Base-by-base conservation (phyloP, 2,113 vertebrate genomes). In the Grammomys dolichurus region DNA sequence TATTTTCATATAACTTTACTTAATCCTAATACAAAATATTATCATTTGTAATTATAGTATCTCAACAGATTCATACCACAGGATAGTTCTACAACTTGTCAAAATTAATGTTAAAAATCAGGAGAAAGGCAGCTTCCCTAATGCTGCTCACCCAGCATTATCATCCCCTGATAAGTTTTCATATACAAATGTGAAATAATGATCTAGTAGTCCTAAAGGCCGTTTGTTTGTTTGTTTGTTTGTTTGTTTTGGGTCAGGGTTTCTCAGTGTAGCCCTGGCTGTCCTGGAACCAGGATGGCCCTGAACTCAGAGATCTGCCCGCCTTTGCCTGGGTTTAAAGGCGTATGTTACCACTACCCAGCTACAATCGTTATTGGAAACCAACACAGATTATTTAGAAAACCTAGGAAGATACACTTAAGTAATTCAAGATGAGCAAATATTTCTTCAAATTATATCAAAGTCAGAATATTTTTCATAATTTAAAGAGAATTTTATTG, bases 11-110 rank as follows among this genome's bases (percentile, higher is more conserved):
- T 94, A 58, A 87, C 85, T 96, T 92, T 63, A 87, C 12, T 95
- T 97, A 94, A 73, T 91, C 12, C n/a, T 94, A 84, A 90, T 88
- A 56, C 89, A 90, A 82, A 94, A 69, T 36, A 69, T 51, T 51
- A 56, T 13, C 65, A 76, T 58, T 95, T 95, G 84, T 17, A 89
- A 33, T 40, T 94, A 81, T 19, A 91, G 63, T 46, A 56, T 81
- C 11, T 91, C 91, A 90, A 95, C 24, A 92, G 85, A 92, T 69
- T 88, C 65, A 87, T 72, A 40, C 3, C 11, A 69, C 8, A 72
- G 40, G 48, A 17, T 36, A 95, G 51, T 40, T 81, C 46, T 63
- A 90, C 13, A 93, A 75, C 26, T 73, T 78, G 33, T 36, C 28
- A 90, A 90, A 90, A 86, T 24, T 36, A 60, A 58, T 54, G 43